Evolutionary conservation across 2,113 vertebrate genomes (phyloP).

Genomic region (Eulemur rufifrons): DNA sequence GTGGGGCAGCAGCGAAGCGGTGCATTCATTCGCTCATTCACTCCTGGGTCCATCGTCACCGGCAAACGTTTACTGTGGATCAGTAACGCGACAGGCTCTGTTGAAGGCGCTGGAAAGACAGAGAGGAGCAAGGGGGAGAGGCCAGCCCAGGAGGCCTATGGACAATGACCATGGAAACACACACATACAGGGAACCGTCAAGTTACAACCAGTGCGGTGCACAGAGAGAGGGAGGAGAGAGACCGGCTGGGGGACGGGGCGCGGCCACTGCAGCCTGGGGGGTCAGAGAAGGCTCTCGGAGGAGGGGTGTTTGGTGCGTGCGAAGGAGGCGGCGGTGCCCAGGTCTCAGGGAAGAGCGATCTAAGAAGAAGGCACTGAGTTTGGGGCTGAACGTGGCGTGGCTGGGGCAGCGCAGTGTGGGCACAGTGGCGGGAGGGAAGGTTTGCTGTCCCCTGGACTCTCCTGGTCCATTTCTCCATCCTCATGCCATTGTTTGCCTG

Average conservation of each 20-base stretch:
- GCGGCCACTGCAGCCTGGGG: not conserved
- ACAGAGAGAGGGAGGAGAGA: not conserved
- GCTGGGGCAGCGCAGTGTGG: fast-evolving
- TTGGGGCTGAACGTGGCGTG: not conserved
- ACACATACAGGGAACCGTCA: not conserved
- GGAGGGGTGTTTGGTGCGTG: fast-evolving
- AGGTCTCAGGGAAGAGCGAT: not conserved
- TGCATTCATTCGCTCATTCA: not conserved
- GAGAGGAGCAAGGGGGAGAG: not conserved
- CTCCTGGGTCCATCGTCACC: not conserved
- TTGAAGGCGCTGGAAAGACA: not conserved
- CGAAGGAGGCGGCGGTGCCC: fast-evolving
- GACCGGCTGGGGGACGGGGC: too few relatives aligned
- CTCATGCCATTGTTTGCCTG: not conserved
- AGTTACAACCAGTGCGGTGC: fast-evolving
- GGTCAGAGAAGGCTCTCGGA: not conserved
- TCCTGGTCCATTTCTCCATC: fast-evolving
- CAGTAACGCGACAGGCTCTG: too few relatives aligned
- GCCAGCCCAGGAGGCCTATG: fast-evolving
- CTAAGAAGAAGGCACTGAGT: not conserved
- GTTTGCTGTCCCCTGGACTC: not conserved
- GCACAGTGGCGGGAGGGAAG: not conserved
- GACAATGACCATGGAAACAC: not conserved
- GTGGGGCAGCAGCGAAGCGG: too few relatives aligned
- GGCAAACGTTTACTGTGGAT: not conserved